A percentile compares a stretch with the other conserved stretches of the same genome.
Conservation (phyloP, 2,888 invertebrate species). For the Conchocele bisecta region DNA sequence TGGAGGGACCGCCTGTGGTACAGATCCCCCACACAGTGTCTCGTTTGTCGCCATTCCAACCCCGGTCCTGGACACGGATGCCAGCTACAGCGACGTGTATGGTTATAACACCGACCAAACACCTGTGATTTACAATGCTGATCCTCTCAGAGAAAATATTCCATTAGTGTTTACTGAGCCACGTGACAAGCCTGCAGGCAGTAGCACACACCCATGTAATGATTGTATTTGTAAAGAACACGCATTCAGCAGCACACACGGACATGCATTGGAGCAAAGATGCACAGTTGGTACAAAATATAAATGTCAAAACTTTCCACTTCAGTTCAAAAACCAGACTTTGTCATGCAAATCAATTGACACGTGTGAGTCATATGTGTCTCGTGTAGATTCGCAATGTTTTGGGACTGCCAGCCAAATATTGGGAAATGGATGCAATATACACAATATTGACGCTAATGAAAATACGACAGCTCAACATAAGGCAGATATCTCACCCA, state of each 20-base stretch:
- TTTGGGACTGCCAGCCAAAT: too few relatives aligned
- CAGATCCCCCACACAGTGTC: not conserved
- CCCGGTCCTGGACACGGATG: conserved; percentile 61
- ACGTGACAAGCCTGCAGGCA: not conserved
- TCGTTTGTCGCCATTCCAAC: conserved; percentile 34
- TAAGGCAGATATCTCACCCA: too few relatives aligned
- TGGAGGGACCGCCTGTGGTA: not conserved
- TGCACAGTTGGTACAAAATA: too few relatives aligned
- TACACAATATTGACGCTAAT: not conserved
- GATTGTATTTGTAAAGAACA: too few relatives aligned
- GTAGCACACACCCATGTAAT: not conserved
- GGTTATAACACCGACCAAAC: conserved; percentile 45
- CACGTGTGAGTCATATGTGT: too few relatives aligned
- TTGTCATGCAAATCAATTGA: too few relatives aligned
- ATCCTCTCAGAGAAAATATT: conserved; percentile 22
- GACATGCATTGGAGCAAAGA: too few relatives aligned
- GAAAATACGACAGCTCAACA: not conserved
- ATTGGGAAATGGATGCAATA: too few relatives aligned
- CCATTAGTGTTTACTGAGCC: not conserved
- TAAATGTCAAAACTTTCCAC: too few relatives aligned
- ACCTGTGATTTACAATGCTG: conserved; percentile 24
- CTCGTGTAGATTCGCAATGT: too few relatives aligned
- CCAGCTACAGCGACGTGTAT: conserved; percentile 41
- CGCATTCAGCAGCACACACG: not conserved
- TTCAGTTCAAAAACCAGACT: too few relatives aligned